Evolutionary conservation across 2,113 vertebrate genomes (phyloP), one percentile per base, ranked within the genome.

Genomic region (Jaculus jaculus): DNA sequence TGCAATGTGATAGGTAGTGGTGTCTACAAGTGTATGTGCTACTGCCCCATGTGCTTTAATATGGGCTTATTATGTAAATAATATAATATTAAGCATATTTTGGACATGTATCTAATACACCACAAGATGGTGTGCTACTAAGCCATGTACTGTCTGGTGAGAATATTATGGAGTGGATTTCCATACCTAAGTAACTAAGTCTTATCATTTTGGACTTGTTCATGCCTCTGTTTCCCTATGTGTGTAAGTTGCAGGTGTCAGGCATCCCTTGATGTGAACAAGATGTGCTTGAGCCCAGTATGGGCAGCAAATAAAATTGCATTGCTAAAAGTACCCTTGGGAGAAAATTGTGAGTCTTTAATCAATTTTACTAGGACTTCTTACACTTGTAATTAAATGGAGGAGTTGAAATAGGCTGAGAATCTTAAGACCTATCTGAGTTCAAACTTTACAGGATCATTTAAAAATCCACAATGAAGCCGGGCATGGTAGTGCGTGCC

Each of bases 401-500:
- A 84, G 77, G 39, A 89, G 3, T 74, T 69, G 26, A 90, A 32
- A 72, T 58, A 58, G 23, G n/a, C 30, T 34, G n/a, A 61, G 54
- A 54, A 95, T 54, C 84, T 86, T 72, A 51, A 91, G 63, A 65
- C 8, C 58, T 81, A 66, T 34, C 39, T 69, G 18, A 16, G 7
- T 92, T 74, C 60, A 95, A 84, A 94, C 17, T 75, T 95, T n/a
- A 89, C 42, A 34, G 85, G 32, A 86, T 89, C 71, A 90, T 81
- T 91, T 92, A n/a, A n/a, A n/a, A n/a, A n/a, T n/a, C n/a, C n/a
- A n/a, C n/a, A n/a, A n/a, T n/a, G n/a, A n/a, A n/a, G n/a, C n/a
- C n/a, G n/a, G n/a, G n/a, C n/a, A n/a, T n/a, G n/a, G n/a, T n/a
- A n/a, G n/a, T n/a, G n/a, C n/a, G n/a, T n/a, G n/a, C n/a, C n/a